These are phyloP conservation scores for Mergus octosetaceus DNA, from an alignment of 2,797 vertebrate genomes.

Conservation along the genomic window DNA sequence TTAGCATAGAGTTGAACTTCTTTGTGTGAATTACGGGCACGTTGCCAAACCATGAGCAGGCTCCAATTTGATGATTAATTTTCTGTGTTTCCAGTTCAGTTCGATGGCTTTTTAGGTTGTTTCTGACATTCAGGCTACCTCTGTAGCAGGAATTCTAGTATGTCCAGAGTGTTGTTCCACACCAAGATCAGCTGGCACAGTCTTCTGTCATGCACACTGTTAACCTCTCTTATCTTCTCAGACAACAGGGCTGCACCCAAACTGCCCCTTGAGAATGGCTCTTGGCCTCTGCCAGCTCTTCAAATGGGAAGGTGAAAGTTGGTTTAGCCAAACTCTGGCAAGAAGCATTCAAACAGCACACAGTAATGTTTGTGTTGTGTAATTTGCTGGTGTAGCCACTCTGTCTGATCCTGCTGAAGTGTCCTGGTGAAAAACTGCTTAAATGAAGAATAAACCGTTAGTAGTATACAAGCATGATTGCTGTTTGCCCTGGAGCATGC, in stretches of 20 bases:
- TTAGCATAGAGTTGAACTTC: neutral
- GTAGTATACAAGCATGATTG: rapidly evolving
- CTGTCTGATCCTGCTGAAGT: neutral
- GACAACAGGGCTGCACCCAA: rapidly evolving
- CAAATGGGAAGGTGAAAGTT: neutral
- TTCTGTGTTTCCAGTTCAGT: neutral
- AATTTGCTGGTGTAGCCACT: neutral
- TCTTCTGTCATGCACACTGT: rapidly evolving
- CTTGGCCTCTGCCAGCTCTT: neutral
- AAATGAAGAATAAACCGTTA: neutral
- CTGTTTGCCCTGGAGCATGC: neutral
- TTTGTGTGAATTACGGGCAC: neutral
- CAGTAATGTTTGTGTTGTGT: neutral
- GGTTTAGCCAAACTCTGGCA: neutral
- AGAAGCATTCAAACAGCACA: rapidly evolving
- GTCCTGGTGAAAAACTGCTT: neutral
- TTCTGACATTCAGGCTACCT: neutral
- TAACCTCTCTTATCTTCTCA: neutral
- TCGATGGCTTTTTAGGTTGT: neutral
- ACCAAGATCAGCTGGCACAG: rapidly evolving
- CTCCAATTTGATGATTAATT: neutral
- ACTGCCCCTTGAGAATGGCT: neutral
- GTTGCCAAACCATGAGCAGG: neutral
- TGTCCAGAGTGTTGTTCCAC: neutral
- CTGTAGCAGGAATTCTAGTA: rapidly evolving